These are phyloP conservation scores for Onychomys leucogaster DNA, from an alignment of 2,797 vertebrate genomes.

Conservation along the genomic window DNA sequence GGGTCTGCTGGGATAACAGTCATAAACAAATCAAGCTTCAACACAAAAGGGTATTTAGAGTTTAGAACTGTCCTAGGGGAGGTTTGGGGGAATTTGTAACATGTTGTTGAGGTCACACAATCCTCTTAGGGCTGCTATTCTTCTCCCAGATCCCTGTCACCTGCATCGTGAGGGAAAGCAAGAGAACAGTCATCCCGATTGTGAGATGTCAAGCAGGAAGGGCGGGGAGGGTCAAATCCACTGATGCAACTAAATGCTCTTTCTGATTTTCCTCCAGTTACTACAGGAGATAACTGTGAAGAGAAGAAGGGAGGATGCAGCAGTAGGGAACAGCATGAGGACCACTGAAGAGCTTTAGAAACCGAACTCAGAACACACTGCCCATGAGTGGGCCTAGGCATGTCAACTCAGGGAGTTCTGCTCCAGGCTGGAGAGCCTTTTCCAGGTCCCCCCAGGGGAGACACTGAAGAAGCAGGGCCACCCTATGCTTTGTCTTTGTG, in stretches of 20 bases:
- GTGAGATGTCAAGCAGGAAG: background rate
- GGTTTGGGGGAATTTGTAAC: constrained; percentile 25
- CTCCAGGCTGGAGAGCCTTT: background rate
- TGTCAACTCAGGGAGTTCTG: background rate
- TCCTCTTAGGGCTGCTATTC: background rate
- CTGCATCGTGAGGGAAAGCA: constrained; percentile 14
- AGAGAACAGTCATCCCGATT: background rate
- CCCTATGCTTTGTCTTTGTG: background rate
- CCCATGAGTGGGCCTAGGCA: background rate
- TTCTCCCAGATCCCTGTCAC: background rate
- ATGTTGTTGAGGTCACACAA: constrained; percentile 28
- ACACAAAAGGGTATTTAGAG: constrained; percentile 55
- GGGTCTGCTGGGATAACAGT: constrained; percentile 15
- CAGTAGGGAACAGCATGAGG: no score
- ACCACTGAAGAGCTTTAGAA: background rate
- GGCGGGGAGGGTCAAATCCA: background rate
- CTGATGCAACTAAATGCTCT: background rate
- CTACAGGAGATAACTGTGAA: background rate
- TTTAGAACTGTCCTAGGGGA: constrained; percentile 51
- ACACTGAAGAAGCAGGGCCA: background rate
- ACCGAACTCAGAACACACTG: background rate
- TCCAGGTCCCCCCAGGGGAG: background rate
- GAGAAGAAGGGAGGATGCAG: background rate
- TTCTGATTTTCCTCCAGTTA: constrained; percentile 6
- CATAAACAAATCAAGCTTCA: constrained; percentile 3